Evolutionary conservation across 2,888 invertebrate genomes (phyloP), one percentile per base, ranked within the genome.

Genomic region (Rhingia rostrata): DNA sequence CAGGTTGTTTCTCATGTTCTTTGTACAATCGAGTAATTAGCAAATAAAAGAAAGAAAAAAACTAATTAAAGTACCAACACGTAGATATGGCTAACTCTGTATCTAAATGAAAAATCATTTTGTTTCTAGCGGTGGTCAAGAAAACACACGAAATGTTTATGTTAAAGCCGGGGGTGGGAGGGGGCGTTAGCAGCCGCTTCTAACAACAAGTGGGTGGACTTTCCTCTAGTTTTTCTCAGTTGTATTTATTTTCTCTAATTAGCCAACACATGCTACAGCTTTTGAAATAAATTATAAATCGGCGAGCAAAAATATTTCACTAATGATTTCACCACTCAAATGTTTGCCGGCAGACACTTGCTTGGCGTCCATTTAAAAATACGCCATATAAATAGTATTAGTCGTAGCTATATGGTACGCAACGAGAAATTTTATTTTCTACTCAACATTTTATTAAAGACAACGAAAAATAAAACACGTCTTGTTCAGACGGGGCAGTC

Each of bases 151-250:
- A 72, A 72, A 51, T 79, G 69, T 72, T 74, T 70, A 67, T 56
- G 47, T 53, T 66, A 41, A 60, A 30, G 43, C 9, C 10, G 63
- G 45, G 43, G 9, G 14, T 1, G 53, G 10, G n/a, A 30, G 14
- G 33, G 30, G 47, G 41, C 9, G 47, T 41, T 14, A 37, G 33
- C 6, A 10, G 49, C 82, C 32, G 54, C 72, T 79, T 45, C 66
- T 12, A 66, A 74, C 83, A 84, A 84, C 84, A 84, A 84, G 84
- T 84, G 84, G 84, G 80, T 64, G 79, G 84, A 84, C 69, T 80
- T 70, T 63, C 37, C 37, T 33, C 39, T 37, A 39, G 12, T 56
- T 56, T 14, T 12, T 41, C 9, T 47, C 22, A 6, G 9, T 60
- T 10, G 4, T 43, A 43, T 45, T 53, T 69, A 51, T 7, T 79